phyloP scores from a whole-genome alignment of 1,140 invertebrate species.

The Metopolophium dirhodum region DNA sequence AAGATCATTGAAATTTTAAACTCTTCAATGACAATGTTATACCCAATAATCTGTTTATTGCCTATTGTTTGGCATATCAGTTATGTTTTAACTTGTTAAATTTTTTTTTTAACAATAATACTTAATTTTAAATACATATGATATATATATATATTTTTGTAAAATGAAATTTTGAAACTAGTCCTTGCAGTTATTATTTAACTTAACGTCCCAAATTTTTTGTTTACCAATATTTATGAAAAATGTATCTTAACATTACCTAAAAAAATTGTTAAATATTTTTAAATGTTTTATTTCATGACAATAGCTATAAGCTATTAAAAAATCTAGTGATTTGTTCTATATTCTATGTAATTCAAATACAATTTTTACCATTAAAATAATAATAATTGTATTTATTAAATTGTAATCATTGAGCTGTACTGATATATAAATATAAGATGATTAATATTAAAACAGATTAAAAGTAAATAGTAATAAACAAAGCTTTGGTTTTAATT shows the following conservation, averaged over 20 bases:
- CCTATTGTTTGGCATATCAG: neutral
- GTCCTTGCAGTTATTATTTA: constrained; percentile 22
- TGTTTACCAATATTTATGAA: constrained; percentile 19
- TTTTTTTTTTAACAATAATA: neutral
- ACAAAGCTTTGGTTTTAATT: neutral
- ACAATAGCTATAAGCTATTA: neutral
- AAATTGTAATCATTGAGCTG: neutral
- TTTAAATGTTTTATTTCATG: constrained; percentile 29
- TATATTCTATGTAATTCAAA: neutral
- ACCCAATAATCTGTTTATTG: neutral
- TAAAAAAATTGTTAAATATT: neutral
- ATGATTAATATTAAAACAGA: neutral
- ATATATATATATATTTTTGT: constrained; percentile 8
- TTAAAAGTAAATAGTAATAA: neutral
- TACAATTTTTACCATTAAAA: constrained; percentile 7
- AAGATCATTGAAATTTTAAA: neutral
- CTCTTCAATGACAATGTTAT: neutral
- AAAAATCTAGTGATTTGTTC: constrained; percentile 15
- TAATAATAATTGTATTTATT: neutral
- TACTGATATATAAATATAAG: neutral
- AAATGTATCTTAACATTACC: neutral
- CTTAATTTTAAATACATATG: constrained; percentile 7
- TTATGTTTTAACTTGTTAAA: neutral
- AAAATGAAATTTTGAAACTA: neutral
- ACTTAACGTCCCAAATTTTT: neutral